These are phyloP conservation scores for Delphinapterus leucas DNA, from an alignment of 2,113 vertebrate species.

Conservation along the genomic window DNA sequence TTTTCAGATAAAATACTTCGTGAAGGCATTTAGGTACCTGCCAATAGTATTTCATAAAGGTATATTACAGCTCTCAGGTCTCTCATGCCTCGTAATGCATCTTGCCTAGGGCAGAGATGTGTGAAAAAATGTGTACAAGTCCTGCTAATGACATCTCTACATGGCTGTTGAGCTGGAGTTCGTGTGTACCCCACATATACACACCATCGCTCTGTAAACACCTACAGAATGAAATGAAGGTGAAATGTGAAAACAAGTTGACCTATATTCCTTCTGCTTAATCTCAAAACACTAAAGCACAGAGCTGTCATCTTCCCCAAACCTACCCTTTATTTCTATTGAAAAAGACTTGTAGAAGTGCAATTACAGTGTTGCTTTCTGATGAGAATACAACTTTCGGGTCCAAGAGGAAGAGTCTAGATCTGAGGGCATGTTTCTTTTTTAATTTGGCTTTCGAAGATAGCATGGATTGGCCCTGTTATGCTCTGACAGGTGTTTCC, in stretches of 20 bases:
- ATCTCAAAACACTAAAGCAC: not conserved
- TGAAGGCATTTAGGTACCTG: not conserved
- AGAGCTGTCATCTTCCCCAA: not conserved
- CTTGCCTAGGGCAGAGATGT: not conserved
- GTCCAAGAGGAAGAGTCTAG: not conserved
- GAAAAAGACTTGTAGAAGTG: not conserved
- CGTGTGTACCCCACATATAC: not conserved
- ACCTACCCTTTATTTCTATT: not conserved
- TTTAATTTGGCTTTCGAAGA: not conserved
- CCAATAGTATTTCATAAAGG: not conserved
- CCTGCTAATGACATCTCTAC: not conserved
- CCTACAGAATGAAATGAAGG: not conserved
- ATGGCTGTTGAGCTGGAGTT: not conserved
- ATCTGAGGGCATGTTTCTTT: not conserved
- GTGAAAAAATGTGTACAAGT: not conserved
- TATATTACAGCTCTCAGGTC: not conserved
- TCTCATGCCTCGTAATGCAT: too few relatives aligned
- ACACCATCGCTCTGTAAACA: not conserved
- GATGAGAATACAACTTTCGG: not conserved
- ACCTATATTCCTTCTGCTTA: not conserved
- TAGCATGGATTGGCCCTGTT: not conserved
- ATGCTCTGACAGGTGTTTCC: not conserved
- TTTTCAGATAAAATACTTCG: not conserved
- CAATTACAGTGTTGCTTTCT: not conserved
- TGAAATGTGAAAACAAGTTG: not conserved